A percentile compares a stretch with the other conserved stretches of the same genome.
These are phyloP conservation scores for Zaprionus lineosus DNA, from an alignment of 2,888 invertebrate species.

Conservation along the genomic window DNA sequence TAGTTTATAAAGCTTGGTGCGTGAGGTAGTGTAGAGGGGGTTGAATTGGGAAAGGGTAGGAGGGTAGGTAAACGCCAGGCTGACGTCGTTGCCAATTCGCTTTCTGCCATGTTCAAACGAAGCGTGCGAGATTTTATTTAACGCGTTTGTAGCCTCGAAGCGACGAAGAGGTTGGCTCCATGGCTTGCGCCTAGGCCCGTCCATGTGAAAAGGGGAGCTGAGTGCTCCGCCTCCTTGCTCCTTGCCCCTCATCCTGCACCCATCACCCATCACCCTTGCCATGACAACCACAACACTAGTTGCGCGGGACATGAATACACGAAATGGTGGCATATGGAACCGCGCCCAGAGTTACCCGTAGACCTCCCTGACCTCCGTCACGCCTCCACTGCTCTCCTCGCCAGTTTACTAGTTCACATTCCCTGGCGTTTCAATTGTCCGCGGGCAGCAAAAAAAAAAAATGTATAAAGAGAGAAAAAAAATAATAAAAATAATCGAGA, in stretches of 20 bases:
- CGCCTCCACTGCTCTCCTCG: not conserved
- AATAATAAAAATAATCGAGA: too few relatives aligned
- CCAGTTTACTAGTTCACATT: not conserved
- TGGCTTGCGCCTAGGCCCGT: constrained; percentile 20
- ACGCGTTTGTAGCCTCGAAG: constrained; percentile 42
- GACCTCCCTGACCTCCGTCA: too few relatives aligned
- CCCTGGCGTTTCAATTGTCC: constrained; percentile 59
- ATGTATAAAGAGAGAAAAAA: not conserved
- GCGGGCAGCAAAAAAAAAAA: constrained; percentile 34
- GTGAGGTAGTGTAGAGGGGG: not conserved
- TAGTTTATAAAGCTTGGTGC: not conserved
- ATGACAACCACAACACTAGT: constrained; percentile 52
- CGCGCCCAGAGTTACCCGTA: constrained; percentile 19
- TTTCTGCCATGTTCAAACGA: constrained; percentile 47
- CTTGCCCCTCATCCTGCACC: not conserved
- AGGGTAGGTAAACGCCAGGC: constrained; percentile 8
- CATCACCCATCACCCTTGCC: too few relatives aligned
- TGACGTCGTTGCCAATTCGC: constrained; percentile 29
- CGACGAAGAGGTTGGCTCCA: constrained; percentile 16
- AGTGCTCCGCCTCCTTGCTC: not conserved
- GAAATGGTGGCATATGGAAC: constrained; percentile 17
- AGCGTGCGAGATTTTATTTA: constrained; percentile 72
- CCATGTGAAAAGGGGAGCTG: constrained; percentile 8
- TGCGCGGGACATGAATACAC: constrained; percentile 34
- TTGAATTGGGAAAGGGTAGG: not conserved